These are phyloP conservation scores for Globicephala melas DNA, from an alignment of 2,113 vertebrate genomes.

Conservation along the genomic window DNA sequence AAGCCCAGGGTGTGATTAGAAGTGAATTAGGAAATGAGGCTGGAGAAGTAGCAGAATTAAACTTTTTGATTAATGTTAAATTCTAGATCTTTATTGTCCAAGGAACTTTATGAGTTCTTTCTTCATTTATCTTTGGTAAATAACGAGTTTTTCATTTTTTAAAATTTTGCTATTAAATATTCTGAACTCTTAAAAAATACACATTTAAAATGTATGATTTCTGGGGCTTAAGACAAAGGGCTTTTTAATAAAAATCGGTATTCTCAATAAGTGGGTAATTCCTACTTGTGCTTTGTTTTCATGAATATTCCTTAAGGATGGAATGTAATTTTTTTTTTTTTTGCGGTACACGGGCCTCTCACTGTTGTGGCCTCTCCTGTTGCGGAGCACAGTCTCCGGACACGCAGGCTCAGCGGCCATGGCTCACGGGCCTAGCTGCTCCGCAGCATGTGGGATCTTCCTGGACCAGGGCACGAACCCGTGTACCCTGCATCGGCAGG, in stretches of 20 bases:
- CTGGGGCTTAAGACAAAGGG: not conserved
- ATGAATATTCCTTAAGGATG: not conserved
- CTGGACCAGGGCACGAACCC: too few relatives aligned
- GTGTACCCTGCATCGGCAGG: too few relatives aligned
- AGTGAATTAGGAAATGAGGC: conserved; percentile 4
- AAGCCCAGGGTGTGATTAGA: not conserved
- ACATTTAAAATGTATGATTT: not conserved
- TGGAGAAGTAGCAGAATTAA: conserved; percentile 25
- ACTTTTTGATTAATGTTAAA: not conserved
- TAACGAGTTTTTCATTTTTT: not conserved
- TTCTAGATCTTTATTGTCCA: not conserved
- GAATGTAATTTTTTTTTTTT: not conserved
- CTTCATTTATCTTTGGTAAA: conserved; percentile 9
- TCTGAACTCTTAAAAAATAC: not conserved
- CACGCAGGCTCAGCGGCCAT: too few relatives aligned
- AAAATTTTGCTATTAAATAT: not conserved
- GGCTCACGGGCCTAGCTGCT: too few relatives aligned
- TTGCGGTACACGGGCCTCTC: too few relatives aligned
- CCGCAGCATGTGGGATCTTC: too few relatives aligned
- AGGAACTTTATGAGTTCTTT: not conserved
- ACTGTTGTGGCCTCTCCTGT: too few relatives aligned
- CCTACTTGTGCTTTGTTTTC: not conserved
- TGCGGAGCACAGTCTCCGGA: too few relatives aligned
- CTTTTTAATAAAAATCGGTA: not conserved
- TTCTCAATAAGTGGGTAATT: not conserved